Evolutionary conservation across 2,888 invertebrate species (phyloP).

Genomic region (Strigamia maritima): DNA sequence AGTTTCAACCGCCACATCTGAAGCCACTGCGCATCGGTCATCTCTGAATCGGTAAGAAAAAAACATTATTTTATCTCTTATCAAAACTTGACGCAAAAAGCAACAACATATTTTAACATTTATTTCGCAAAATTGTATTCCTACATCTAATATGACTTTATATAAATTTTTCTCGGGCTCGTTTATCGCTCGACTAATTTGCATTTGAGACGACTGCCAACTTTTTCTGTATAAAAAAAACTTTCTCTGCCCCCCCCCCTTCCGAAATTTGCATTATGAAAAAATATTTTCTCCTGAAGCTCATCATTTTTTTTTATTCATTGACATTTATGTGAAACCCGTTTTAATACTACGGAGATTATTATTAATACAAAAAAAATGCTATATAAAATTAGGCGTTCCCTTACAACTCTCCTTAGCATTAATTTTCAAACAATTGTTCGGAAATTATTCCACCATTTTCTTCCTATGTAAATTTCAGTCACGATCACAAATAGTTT

Average conservation of each 20-base stretch:
- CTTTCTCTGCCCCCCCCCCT: background rate
- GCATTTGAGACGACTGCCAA: background rate
- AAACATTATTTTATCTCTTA: background rate
- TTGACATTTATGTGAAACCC: slow-evolving; percentile 2
- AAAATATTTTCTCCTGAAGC: slow-evolving; percentile 5
- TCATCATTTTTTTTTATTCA: slow-evolving; percentile 18
- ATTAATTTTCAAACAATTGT: too few relatives aligned
- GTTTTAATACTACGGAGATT: background rate
- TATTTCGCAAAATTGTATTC: background rate
- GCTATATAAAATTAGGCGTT: background rate
- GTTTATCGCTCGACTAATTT: background rate
- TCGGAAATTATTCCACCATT: too few relatives aligned
- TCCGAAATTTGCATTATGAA: background rate
- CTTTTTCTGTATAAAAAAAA: background rate
- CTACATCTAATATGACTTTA: background rate
- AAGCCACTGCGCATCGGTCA: background rate
- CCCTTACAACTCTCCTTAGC: background rate
- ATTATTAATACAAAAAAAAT: background rate
- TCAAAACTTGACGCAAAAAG: too few relatives aligned
- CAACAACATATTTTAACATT: too few relatives aligned
- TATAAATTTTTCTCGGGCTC: background rate
- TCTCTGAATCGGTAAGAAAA: background rate
- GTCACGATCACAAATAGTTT: too few relatives aligned
- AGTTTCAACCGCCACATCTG: background rate
- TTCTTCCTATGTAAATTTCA: too few relatives aligned